Base-by-base conservation (phyloP, 2,113 vertebrate species). In the Strigops habroptila region DNA sequence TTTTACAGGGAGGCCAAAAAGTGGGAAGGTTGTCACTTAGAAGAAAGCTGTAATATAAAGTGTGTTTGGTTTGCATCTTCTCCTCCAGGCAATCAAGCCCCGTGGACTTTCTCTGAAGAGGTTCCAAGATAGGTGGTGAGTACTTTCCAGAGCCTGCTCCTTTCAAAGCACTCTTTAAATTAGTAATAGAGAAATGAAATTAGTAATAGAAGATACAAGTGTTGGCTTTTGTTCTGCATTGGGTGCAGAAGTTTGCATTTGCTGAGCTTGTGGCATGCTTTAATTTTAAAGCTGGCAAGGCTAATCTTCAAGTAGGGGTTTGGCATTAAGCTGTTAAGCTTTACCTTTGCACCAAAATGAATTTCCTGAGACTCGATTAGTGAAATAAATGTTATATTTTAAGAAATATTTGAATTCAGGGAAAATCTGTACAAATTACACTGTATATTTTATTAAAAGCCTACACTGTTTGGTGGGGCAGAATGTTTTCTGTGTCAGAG, bases 41-140 rank as follows among this genome's bases (percentile, higher is more conserved):
- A 86, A 64, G 79, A 89, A 92, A 87, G 14, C 80, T 82, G 59
- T 68, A 55, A 81, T 52, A 19, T 93, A 92, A 93, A 79, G 25
- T 3, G 9, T 79, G 14, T 92, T 93, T 75, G 60, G 13, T 94
- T 94, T 95, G 33, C 86, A 52, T 93, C 83, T 85, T 94, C 41
- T 91, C 18, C 91, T 95, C 63, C 77, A 97, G 96, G 67, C 77
- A 55, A 16, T 49, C 0, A 1, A 95, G 67, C 77, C 77, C 80
- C 0, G 43, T 84, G 80, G 73, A 84, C 52, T 94, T 92, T 71
- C 83, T 81, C 86, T 85, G 86, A 92, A 91, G 93, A 96, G 46
- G 67, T 89, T 96, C 78, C 95, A 96, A 94, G 79, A 94, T 94
- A 96, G 95, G 96, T 92, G 96, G 96, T 97, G 78, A 97, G 96